phyloP scores from a whole-genome alignment of 2,113 vertebrate genomes.

The Orientallactaga bullata region DNA sequence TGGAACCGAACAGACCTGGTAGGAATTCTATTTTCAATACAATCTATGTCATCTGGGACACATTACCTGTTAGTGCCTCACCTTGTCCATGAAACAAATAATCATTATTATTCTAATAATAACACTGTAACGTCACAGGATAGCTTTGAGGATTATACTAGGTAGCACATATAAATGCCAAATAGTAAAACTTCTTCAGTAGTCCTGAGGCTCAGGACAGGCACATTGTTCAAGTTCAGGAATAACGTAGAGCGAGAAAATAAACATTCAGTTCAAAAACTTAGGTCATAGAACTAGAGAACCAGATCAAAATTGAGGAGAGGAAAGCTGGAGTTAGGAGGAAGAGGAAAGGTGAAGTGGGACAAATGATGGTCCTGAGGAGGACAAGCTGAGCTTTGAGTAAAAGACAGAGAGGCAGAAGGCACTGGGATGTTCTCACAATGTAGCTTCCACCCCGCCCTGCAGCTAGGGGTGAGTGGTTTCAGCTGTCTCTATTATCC shows the following conservation, averaged over 20 bases:
- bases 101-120: neutral
- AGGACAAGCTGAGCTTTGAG: neutral
- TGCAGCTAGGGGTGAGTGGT: neutral
- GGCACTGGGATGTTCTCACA: neutral
- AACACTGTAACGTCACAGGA: neutral
- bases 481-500: constrained; percentile 19
- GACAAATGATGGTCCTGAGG: neutral
- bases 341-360: neutral
- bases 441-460: constrained; percentile 40
- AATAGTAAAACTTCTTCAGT: neutral
- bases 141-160: neutral
- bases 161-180: neutral
- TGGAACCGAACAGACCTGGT: neutral
- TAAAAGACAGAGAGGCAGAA: neutral
- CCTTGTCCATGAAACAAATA: neutral
- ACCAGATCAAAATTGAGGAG: neutral
- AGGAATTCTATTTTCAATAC: neutral
- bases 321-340: neutral
- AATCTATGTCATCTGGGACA: neutral
- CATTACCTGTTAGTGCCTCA: neutral
- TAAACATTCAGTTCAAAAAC: neutral
- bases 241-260: neutral
- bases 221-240: neutral
- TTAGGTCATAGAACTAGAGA: neutral
- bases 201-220: neutral